Percentiles rank a stretch among this genome's conserved stretches.
Conservation (phyloP, 2,113 vertebrate genomes). For the Hipposideros armiger region DNA sequence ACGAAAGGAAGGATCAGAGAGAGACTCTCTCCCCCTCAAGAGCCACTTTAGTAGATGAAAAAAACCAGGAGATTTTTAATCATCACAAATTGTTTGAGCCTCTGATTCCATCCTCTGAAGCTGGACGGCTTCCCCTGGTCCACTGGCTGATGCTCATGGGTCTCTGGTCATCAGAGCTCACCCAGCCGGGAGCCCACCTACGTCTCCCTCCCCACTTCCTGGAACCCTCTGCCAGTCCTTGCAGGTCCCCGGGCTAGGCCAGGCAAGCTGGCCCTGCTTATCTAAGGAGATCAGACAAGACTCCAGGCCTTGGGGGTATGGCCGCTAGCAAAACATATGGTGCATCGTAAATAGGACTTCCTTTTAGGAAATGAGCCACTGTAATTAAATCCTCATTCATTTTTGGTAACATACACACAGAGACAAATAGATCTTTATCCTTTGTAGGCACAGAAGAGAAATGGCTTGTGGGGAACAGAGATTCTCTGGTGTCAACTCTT, state of each 20-base stretch:
- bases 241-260: not conserved
- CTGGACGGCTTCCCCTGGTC: not conserved
- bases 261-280: constrained; percentile 61
- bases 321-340: constrained; percentile 77
- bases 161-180: not conserved
- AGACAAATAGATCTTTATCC: constrained; percentile 83
- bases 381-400: constrained; percentile 83
- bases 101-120: constrained; percentile 21
- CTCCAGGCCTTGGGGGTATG: constrained; percentile 57
- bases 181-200: not conserved
- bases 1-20: constrained; percentile 74
- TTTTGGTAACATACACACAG: constrained; percentile 77
- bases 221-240: not conserved
- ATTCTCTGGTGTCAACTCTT: constrained; percentile 60
- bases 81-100: constrained; percentile 63
- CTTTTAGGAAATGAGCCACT: constrained; percentile 82
- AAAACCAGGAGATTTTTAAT: constrained; percentile 73
- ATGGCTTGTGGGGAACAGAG: constrained; percentile 34
- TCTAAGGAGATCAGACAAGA: constrained; percentile 76
- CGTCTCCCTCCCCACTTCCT: constrained; percentile 16
- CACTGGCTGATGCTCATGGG: not conserved
- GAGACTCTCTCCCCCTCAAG: constrained; percentile 61
- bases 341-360: constrained; percentile 79
- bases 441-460: constrained; percentile 67
- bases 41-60: constrained; percentile 70